These are phyloP conservation scores for Drosophila kurseongensis DNA, from an alignment of 1,140 invertebrate species.

Conservation along the genomic window DNA sequence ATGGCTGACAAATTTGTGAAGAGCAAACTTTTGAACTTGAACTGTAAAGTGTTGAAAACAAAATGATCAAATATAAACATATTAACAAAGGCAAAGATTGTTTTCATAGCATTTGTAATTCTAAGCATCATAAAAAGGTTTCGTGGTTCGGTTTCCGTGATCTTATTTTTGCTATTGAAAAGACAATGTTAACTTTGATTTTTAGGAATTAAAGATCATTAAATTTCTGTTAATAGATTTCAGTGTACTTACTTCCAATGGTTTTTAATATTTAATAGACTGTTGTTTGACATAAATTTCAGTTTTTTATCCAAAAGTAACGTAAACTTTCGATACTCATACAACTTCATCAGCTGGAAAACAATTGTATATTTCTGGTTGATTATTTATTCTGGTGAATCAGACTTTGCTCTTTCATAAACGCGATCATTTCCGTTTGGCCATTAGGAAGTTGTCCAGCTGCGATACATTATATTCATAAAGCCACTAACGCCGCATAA, in stretches of 20 bases:
- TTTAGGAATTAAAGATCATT: no score
- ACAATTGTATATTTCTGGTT: neutral
- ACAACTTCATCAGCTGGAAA: neutral
- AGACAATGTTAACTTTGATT: no score
- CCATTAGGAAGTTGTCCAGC: slow-evolving; percentile 17
- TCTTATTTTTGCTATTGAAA: no score
- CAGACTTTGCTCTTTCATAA: slow-evolving; percentile 1
- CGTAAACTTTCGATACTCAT: no score
- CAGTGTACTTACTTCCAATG: no score
- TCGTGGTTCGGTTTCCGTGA: neutral
- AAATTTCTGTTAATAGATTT: no score
- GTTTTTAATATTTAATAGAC: no score
- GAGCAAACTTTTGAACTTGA: slow-evolving; percentile 10
- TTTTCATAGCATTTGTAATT: neutral
- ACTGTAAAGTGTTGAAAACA: slow-evolving; percentile 14
- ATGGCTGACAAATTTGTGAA: slow-evolving; percentile 13
- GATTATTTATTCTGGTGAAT: neutral
- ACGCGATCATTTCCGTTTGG: slow-evolving; percentile 7
- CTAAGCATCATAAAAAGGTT: neutral
- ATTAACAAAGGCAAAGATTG: slow-evolving; percentile 9
- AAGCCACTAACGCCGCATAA: neutral
- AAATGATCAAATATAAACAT: slow-evolving; percentile 21
- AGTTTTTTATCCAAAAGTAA: no score
- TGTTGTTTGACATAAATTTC: no score
- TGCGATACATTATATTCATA: slow-evolving; percentile 9